A percentile compares a stretch with the other conserved stretches of the same genome.
phyloP scores from a whole-genome alignment of 2,113 vertebrate species.

The Microcebus murinus region DNA sequence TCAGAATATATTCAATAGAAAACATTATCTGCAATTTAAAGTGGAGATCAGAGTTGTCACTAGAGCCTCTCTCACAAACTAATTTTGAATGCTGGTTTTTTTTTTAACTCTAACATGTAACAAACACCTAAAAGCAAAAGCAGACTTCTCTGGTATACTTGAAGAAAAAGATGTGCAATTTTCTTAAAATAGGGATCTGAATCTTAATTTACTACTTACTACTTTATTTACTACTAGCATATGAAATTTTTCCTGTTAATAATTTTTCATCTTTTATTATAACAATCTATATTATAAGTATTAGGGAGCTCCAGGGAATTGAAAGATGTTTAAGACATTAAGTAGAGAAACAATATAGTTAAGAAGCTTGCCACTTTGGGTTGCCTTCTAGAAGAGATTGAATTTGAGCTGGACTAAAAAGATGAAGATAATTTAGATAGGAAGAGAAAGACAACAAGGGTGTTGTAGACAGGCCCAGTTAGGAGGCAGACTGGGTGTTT shows the following conservation, averaged over 20 bases:
- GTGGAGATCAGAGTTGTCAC: background rate
- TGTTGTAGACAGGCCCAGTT: background rate
- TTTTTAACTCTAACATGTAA: background rate
- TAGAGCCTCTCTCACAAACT: background rate
- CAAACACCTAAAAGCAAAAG: background rate
- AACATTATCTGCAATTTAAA: background rate
- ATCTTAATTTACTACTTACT: background rate
- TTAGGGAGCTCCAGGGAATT: background rate
- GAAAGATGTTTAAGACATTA: background rate
- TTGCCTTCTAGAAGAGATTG: background rate
- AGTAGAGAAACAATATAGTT: background rate
- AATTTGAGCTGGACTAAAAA: slow-evolving; percentile 3
- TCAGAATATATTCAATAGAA: background rate
- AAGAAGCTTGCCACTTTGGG: background rate
- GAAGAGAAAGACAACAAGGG: background rate
- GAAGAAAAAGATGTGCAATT: background rate
- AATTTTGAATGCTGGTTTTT: background rate
- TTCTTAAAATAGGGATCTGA: background rate
- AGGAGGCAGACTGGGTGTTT: background rate
- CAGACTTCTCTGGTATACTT: background rate
- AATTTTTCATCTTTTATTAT: background rate
- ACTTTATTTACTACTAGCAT: background rate
- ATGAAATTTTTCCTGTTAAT: background rate
- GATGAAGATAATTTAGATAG: background rate
- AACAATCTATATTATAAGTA: background rate